Percentiles rank a stretch among this genome's conserved stretches.
Evolutionary conservation across 2,797 vertebrate species (phyloP).

Genomic region (Sebastes diaconus): DNA sequence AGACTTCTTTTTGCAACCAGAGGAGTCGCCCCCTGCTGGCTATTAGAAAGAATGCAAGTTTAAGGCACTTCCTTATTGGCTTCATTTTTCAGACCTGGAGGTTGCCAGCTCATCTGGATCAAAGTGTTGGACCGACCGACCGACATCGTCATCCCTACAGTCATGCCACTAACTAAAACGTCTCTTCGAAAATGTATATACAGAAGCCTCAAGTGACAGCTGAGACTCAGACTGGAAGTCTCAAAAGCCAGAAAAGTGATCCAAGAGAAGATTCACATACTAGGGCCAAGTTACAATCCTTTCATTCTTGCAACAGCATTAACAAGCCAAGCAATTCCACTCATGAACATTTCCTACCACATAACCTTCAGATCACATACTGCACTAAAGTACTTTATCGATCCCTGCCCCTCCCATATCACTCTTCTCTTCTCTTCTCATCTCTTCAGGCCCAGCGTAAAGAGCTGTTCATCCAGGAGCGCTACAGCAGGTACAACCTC

Average conservation of each 20-base stretch:
- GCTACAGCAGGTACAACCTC: slow-evolving; percentile 94
- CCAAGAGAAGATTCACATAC: background rate
- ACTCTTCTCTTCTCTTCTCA: background rate
- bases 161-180: background rate
- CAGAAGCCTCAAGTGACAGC: background rate
- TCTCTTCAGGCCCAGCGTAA: slow-evolving; percentile 88
- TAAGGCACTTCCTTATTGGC: no score
- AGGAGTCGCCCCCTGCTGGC: no score
- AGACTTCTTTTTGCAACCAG: no score
- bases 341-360: background rate
- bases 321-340: background rate
- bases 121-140: background rate
- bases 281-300: background rate
- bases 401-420: background rate
- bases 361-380: background rate
- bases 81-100: no score
- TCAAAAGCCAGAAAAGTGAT: background rate
- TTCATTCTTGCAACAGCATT: background rate
- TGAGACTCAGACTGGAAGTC: background rate
- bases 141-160: background rate
- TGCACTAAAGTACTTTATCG: background rate
- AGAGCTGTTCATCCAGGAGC: slow-evolving; percentile 92
- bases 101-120: background rate
- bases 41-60: no score
- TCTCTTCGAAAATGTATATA: background rate